Conservation (phyloP, 64 coral and sea anemone genomes). For the Actinia tenebrosa region DNA sequence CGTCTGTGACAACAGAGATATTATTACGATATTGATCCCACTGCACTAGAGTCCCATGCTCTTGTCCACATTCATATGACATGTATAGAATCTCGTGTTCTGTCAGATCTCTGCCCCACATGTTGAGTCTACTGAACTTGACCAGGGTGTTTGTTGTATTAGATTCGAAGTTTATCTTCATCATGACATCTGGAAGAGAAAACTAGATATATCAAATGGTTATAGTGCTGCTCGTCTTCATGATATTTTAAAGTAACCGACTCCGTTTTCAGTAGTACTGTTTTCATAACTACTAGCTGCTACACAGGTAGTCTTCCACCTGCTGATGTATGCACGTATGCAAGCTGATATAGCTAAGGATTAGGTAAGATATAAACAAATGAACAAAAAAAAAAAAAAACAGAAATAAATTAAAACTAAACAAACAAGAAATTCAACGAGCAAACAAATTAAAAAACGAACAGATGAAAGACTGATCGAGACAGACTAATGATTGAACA, state of each 20-base stretch:
- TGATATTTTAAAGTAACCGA: no score
- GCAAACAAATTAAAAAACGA: no score
- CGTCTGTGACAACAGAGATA: neutral
- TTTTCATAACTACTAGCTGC: no score
- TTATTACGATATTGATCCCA: constrained; percentile 13
- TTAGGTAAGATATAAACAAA: no score
- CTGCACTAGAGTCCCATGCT: constrained; percentile 14
- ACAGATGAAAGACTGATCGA: no score
- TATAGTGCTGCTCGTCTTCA: neutral
- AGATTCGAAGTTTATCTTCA: neutral
- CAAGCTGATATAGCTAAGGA: no score
- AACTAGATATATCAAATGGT: neutral
- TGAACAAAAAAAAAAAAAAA: neutral
- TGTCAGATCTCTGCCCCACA: constrained; percentile 29
- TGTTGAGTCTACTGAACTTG: constrained; percentile 29
- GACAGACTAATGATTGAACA: no score
- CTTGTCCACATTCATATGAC: constrained; percentile 43
- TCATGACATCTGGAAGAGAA: neutral
- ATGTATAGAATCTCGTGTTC: constrained; percentile 42
- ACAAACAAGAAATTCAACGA: no score
- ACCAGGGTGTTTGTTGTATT: neutral
- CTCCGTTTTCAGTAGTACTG: no score
- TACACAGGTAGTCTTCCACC: no score
- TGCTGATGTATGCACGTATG: no score
- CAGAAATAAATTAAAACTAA: no score